A percentile compares a stretch with the other conserved stretches of the same genome.
These are phyloP conservation scores for Dasypogon diadema DNA, from an alignment of 2,888 invertebrate species.

Conservation along the genomic window DNA sequence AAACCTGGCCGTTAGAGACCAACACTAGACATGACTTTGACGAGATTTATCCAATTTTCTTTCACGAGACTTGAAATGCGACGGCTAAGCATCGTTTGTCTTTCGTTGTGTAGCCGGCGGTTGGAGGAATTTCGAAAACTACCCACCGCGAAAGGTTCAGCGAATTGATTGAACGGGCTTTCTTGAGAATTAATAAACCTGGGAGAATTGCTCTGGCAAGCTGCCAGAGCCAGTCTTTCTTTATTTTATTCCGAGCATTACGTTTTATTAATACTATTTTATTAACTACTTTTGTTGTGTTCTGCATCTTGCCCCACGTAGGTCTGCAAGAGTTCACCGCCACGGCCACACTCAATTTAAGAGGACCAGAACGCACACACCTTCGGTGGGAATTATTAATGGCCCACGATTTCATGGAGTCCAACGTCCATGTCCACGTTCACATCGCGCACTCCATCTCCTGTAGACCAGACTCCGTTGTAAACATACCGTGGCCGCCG, in stretches of 20 bases:
- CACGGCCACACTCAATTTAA: slow-evolving; percentile 40
- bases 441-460: slow-evolving; percentile 25
- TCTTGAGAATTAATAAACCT: slow-evolving; percentile 23
- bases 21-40: slow-evolving; percentile 39
- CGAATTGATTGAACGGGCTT: not conserved
- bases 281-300: not conserved
- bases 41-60: not conserved
- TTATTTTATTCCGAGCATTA: not conserved
- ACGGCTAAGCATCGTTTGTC: not conserved
- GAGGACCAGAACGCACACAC: slow-evolving; percentile 33
- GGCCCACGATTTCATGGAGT: slow-evolving; percentile 42
- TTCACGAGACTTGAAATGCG: not conserved
- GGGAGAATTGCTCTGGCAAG: not conserved
- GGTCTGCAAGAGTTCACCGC: not conserved
- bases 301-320: not conserved
- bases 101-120: not conserved
- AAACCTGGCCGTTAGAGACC: slow-evolving; percentile 47
- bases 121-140: not conserved
- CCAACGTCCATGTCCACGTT: slow-evolving; percentile 9
- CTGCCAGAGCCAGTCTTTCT: slow-evolving; percentile 19
- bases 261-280: slow-evolving; percentile 22
- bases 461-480: slow-evolving; percentile 33
- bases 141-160: not conserved
- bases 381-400: slow-evolving; percentile 47
- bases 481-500: slow-evolving; percentile 55